Evolutionary conservation across 2,888 invertebrate species (phyloP).

Genomic region (Lacanobia oleracea): DNA sequence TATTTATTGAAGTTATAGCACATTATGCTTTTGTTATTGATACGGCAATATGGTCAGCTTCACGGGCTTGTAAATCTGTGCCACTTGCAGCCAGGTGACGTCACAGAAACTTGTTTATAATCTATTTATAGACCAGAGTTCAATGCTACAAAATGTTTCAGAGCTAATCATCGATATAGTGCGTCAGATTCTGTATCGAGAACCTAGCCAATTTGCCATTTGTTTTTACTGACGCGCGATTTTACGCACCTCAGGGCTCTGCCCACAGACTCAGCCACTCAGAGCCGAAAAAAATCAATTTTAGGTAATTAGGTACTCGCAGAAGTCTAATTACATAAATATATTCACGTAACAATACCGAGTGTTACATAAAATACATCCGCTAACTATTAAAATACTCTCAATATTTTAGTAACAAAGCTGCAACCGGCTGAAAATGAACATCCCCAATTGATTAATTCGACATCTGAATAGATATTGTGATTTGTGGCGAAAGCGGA

Average conservation of each 20-base stretch:
- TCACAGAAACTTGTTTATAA: constrained; percentile 60
- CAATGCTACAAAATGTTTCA: constrained; percentile 61
- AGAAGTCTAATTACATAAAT: constrained; percentile 1
- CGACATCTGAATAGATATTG: constrained; percentile 64
- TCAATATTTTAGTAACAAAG: constrained; percentile 25
- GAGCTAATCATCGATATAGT: constrained; percentile 34
- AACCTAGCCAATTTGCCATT: constrained; percentile 10
- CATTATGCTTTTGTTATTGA: neutral
- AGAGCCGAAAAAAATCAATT: neutral
- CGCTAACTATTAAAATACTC: constrained; percentile 18
- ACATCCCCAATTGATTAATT: constrained; percentile 55
- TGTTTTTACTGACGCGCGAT: neutral
- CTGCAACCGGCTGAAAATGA: neutral
- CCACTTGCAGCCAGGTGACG: constrained; percentile 60
- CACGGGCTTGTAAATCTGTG: constrained; percentile 49
- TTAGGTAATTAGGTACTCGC: neutral
- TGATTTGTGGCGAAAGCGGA: constrained; percentile 80
- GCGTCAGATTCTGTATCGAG: constrained; percentile 33
- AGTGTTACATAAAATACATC: constrained; percentile 36
- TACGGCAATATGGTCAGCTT: constrained; percentile 27
- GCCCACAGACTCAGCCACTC: no score
- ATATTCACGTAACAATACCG: constrained; percentile 11
- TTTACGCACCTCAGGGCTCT: constrained; percentile 7
- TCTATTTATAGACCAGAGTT: constrained; percentile 65
- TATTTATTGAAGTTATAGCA: constrained; percentile 7